Conservation (phyloP, 64 coral and sea anemone species). For the Montipora capricornis region DNA sequence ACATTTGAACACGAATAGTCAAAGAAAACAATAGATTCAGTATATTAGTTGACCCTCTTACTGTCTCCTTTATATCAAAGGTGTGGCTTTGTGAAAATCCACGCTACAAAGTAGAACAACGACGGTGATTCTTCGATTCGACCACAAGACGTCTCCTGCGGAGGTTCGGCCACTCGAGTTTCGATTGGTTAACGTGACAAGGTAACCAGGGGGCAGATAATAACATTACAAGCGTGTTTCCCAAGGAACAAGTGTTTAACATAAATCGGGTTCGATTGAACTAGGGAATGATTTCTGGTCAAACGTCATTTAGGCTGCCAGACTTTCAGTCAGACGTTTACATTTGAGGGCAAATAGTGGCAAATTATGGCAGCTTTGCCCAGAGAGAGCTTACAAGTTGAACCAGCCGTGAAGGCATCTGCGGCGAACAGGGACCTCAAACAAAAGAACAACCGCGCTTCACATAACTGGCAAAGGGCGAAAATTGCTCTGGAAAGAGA, state of each 20-base stretch:
- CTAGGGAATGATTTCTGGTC: background rate
- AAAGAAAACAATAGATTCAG: background rate
- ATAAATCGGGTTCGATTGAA: background rate
- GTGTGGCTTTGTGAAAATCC: background rate
- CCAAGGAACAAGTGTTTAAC: background rate
- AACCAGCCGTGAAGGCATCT: slow-evolving; percentile 12
- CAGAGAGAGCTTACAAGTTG: slow-evolving; percentile 40
- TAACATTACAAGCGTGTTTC: background rate
- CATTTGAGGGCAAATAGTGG: background rate
- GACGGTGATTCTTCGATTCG: background rate
- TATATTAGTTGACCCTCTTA: too few relatives aligned
- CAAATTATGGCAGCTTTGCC: background rate
- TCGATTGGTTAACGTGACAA: background rate
- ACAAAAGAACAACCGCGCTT: slow-evolving; percentile 36
- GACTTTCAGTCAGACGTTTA: slow-evolving; percentile 27
- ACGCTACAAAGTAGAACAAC: slow-evolving; percentile 14
- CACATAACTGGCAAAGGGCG: slow-evolving; percentile 32
- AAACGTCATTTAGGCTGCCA: background rate
- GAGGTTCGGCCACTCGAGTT: background rate
- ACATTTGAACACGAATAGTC: background rate
- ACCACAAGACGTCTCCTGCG: background rate
- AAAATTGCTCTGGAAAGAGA: slow-evolving; percentile 3
- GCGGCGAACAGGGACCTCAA: slow-evolving; percentile 26
- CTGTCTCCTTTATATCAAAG: background rate
- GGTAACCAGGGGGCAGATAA: background rate